Evolutionary conservation across 35 echinoderm and acorn worm genomes (phyloP).

Genomic region (Chiridota heheva): DNA sequence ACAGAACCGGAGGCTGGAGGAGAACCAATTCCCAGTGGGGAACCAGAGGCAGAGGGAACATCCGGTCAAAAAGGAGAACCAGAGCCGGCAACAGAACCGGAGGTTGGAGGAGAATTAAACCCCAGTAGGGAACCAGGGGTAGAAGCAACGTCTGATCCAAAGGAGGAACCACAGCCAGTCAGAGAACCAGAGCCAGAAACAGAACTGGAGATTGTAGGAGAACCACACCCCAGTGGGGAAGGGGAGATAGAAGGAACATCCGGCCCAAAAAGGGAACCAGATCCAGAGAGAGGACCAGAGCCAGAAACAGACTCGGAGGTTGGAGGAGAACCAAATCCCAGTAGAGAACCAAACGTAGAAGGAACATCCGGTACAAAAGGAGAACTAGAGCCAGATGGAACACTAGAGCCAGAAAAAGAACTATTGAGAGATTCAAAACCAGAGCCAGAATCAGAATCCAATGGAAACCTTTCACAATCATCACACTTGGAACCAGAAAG

Average conservation of each 20-base stretch:
- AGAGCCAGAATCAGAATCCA: conserved; percentile 36
- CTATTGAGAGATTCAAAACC: conserved; percentile 15
- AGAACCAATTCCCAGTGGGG: not conserved
- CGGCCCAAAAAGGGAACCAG: conserved; percentile 53
- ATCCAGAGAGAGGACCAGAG: conserved; percentile 32
- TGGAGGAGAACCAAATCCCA: conserved; percentile 28
- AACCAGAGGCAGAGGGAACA: conserved; percentile 12
- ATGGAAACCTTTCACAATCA: conserved; percentile 37
- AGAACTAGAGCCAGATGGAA: conserved; percentile 48
- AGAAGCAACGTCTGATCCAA: conserved; percentile 29
- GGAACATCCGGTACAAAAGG: conserved; percentile 21
- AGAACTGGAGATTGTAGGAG: not conserved
- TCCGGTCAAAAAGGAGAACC: not conserved
- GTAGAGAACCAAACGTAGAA: conserved; percentile 33
- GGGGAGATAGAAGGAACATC: conserved; percentile 30
- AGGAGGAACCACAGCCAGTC: conserved; percentile 1
- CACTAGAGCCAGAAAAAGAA: conserved; percentile 46
- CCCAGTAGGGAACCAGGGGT: conserved; percentile 33
- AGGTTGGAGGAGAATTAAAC: conserved; percentile 37
- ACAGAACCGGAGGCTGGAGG: conserved; percentile 18
- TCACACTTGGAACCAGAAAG: conserved; percentile 35
- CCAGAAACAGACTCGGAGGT: conserved; percentile 44
- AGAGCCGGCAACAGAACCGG: conserved; percentile 34
- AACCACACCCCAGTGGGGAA: conserved; percentile 21
- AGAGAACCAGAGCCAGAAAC: conserved; percentile 1